Conservation (phyloP, 2,113 vertebrate species). For the Xiphorhynchus elegans region DNA sequence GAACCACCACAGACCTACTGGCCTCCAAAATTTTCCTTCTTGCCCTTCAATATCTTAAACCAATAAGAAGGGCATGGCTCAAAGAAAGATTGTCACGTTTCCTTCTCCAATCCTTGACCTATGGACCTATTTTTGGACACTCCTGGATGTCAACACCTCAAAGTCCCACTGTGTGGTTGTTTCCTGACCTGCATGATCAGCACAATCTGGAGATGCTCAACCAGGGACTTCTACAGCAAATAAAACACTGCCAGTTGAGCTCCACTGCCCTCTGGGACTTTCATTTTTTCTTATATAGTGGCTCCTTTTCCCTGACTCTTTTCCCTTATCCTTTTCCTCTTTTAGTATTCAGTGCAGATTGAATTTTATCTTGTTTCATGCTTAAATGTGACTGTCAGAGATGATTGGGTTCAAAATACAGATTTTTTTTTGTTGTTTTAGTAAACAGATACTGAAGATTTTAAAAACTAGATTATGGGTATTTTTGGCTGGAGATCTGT, state of each 20-base stretch:
- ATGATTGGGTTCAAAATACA: not conserved
- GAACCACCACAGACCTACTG: not conserved
- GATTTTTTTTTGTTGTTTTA: not conserved
- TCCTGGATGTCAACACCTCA: not conserved
- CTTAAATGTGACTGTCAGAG: not conserved
- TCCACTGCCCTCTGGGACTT: not conserved
- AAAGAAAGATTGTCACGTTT: rapidly evolving
- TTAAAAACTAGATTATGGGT: not conserved
- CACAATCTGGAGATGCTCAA: not conserved
- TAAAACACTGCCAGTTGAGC: not conserved
- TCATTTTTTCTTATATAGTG: not conserved
- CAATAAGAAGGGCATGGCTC: rapidly evolving
- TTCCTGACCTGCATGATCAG: not conserved
- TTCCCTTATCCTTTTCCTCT: not conserved
- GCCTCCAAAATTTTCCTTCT: not conserved
- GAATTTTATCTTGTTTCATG: not conserved
- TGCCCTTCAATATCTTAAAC: not conserved
- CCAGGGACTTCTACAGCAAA: not conserved
- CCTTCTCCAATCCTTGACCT: rapidly evolving
- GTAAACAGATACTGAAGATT: not conserved
- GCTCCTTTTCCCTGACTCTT: not conserved
- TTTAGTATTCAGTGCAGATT: not conserved
- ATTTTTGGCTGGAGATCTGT: not conserved
- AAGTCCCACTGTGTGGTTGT: not conserved
- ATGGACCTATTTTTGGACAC: rapidly evolving